Conservation (phyloP, 1,140 invertebrate species). For the Achatina immaculata region DNA sequence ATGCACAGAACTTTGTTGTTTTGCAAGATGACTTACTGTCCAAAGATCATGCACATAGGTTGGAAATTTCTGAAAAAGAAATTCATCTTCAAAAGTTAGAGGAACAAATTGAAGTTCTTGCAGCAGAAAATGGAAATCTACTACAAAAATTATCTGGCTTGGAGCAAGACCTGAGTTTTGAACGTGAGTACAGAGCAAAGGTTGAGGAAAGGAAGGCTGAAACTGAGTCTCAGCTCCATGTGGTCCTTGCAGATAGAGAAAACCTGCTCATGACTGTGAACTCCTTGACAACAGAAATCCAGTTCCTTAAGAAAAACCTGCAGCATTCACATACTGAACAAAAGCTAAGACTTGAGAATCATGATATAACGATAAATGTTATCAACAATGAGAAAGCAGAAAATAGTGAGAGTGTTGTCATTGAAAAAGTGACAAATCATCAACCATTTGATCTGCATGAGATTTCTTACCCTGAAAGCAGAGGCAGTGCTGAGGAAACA, state of each 20-base stretch:
- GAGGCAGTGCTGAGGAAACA: constrained; percentile 1
- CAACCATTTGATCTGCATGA: constrained; percentile 22
- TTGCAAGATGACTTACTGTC: neutral
- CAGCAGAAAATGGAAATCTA: neutral
- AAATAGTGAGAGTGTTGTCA: constrained; percentile 1
- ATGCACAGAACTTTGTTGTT: neutral
- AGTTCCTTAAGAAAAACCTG: constrained; percentile 6
- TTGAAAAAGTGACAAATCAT: neutral
- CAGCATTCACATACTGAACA: neutral
- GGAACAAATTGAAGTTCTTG: neutral
- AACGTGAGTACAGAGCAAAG: neutral
- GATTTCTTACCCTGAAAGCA: constrained; percentile 29
- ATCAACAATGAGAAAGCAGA: neutral
- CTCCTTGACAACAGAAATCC: neutral
- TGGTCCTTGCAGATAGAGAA: constrained; percentile 21
- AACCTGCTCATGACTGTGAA: constrained; percentile 7
- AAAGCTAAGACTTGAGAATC: neutral
- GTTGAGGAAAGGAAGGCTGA: neutral
- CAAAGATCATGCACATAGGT: neutral
- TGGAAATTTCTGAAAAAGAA: neutral
- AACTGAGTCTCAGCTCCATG: constrained; percentile 15
- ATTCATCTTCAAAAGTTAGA: neutral
- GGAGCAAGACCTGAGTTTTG: neutral
- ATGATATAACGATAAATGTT: neutral
- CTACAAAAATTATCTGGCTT: neutral